A percentile compares a stretch with the other conserved stretches of the same genome.
These are phyloP conservation scores for Telmatochromis sp. DNA, from an alignment of 2,113 vertebrate species.

Conservation along the genomic window DNA sequence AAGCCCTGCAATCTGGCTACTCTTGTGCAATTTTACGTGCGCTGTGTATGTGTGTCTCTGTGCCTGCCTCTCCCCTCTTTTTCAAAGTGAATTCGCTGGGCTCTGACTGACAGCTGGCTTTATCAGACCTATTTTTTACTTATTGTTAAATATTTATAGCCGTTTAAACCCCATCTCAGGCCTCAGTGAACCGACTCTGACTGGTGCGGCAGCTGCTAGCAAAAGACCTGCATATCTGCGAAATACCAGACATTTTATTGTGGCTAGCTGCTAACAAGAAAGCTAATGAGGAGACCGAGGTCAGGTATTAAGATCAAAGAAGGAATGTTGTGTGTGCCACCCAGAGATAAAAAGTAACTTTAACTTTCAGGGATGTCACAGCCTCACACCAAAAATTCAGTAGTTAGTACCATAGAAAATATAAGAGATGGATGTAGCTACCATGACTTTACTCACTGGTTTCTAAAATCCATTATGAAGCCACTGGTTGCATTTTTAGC, in stretches of 20 bases:
- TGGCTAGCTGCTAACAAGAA: not conserved
- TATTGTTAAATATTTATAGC: constrained; percentile 54
- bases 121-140: constrained; percentile 30
- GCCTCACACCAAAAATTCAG: not conserved
- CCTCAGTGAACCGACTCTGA: not conserved
- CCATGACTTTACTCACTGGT: not conserved
- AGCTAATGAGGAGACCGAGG: constrained; percentile 18
- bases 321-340: not conserved
- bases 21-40: not conserved
- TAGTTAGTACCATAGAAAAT: not conserved
- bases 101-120: constrained; percentile 33
- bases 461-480: not conserved
- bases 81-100: not conserved
- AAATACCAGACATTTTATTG: constrained; percentile 16
- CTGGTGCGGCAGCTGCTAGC: constrained; percentile 9
- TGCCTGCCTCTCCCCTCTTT: not conserved
- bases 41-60: not conserved
- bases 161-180: constrained; percentile 12
- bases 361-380: not conserved
- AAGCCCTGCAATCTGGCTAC: constrained; percentile 19
- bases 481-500: not conserved
- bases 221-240: not conserved
- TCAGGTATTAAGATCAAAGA: not conserved
- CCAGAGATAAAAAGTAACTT: not conserved
- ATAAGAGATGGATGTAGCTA: not conserved